These are phyloP conservation scores for Oscarella lobularis DNA, from an alignment of 37 sponge, comb jelly and placozoan genomes.

Conservation along the genomic window DNA sequence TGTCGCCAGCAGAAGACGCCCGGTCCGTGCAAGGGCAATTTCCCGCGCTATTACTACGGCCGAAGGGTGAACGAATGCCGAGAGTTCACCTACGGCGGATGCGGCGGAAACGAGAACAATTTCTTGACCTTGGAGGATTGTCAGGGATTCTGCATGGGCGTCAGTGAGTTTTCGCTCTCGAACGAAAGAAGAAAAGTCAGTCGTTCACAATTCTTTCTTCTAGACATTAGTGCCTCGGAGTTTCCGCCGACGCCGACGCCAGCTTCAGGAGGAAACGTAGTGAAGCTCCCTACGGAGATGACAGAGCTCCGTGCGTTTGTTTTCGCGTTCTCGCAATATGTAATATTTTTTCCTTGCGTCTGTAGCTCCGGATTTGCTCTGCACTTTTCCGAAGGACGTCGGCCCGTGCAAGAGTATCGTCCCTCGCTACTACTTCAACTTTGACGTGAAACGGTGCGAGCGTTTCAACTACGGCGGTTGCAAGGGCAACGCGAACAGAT, in stretches of 20 bases:
- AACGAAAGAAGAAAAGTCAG: too few relatives aligned
- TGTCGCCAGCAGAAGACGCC: too few relatives aligned
- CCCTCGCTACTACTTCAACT: constrained; percentile 1
- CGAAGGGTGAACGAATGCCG: background rate
- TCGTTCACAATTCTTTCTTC: too few relatives aligned
- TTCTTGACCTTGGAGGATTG: background rate
- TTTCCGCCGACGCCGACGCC: too few relatives aligned
- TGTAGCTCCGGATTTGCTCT: background rate
- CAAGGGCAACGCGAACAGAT: background rate
- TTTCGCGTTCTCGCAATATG: too few relatives aligned
- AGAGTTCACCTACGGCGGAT: background rate
- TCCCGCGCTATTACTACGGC: background rate
- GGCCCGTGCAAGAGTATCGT: background rate
- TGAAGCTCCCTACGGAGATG: too few relatives aligned
- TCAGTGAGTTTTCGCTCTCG: background rate
- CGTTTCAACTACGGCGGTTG: background rate
- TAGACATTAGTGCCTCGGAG: too few relatives aligned
- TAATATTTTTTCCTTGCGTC: background rate
- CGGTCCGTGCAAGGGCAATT: background rate
- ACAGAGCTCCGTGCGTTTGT: too few relatives aligned
- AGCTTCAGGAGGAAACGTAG: too few relatives aligned
- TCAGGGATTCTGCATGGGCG: background rate
- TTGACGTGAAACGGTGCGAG: background rate
- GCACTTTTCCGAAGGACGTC: background rate
- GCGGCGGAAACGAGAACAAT: background rate